A percentile compares a stretch with the other conserved stretches of the same genome.
phyloP scores from a whole-genome alignment of 1,140 invertebrate genomes.

The Pomacea maculata region DNA sequence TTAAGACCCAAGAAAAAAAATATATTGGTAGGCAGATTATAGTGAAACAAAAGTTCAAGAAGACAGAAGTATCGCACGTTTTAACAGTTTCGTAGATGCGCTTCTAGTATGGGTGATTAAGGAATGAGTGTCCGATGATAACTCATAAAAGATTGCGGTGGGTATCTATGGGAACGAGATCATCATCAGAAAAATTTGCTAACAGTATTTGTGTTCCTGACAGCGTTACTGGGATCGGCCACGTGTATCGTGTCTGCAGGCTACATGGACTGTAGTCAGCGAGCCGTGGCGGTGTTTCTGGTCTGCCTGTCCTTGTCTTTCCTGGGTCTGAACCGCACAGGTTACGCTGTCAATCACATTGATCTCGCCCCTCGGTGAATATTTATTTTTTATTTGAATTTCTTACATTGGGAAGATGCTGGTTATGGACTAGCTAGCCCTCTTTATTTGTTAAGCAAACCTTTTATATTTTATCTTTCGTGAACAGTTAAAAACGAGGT shows the following conservation, averaged over 20 bases:
- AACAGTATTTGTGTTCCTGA: too few species aligned
- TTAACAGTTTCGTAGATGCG: too few species aligned
- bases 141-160: too few species aligned
- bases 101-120: too few species aligned
- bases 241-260: conserved; percentile 13
- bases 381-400: neutral
- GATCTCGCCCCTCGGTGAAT: conserved; percentile 74
- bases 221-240: conserved; percentile 21
- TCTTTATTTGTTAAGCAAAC: neutral
- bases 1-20: too few species aligned
- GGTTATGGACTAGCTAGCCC: neutral
- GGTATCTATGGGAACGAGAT: too few species aligned
- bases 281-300: conserved; percentile 19
- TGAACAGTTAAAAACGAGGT: neutral
- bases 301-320: conserved; percentile 23
- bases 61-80: too few species aligned
- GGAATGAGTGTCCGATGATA: too few species aligned
- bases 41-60: too few species aligned
- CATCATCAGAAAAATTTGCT: too few species aligned
- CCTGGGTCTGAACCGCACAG: conserved; percentile 61
- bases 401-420: neutral
- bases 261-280: conserved; percentile 20
- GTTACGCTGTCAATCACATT: conserved; percentile 82
- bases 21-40: too few species aligned
- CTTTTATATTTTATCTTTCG: neutral